These are phyloP conservation scores for Rhincodon typus DNA, from an alignment of 2,797 vertebrate genomes.

Conservation along the genomic window DNA sequence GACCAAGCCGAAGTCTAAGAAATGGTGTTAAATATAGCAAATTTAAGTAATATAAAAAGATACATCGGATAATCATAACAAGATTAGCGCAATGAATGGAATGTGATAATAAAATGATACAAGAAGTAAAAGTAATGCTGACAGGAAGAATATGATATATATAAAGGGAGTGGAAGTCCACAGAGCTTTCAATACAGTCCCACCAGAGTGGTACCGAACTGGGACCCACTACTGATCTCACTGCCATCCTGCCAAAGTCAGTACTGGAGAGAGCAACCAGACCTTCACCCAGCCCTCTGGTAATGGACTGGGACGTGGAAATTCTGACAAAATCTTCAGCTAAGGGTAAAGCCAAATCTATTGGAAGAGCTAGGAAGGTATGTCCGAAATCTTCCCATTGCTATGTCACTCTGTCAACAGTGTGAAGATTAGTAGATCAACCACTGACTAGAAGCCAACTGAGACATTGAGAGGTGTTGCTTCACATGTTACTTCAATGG, in stretches of 20 bases:
- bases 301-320: too few species aligned
- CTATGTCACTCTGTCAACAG: too few species aligned
- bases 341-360: too few species aligned
- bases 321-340: too few species aligned
- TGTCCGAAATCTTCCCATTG: too few species aligned
- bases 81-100: not conserved
- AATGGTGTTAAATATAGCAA: not conserved
- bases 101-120: not conserved
- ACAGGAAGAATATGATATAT: not conserved
- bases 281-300: too few species aligned
- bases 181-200: not conserved
- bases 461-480: too few species aligned
- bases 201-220: not conserved
- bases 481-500: too few species aligned
- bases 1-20: not conserved
- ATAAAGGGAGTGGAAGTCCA: not conserved
- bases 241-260: not conserved
- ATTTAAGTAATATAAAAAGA: not conserved
- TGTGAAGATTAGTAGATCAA: too few species aligned
- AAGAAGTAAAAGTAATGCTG: not conserved
- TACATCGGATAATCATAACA: too few species aligned
- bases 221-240: not conserved
- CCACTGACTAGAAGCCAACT: too few species aligned
- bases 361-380: too few species aligned
- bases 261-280: not conserved